These are phyloP conservation scores for Entomobrya proxima DNA, from an alignment of 2,888 invertebrate species.

Conservation along the genomic window DNA sequence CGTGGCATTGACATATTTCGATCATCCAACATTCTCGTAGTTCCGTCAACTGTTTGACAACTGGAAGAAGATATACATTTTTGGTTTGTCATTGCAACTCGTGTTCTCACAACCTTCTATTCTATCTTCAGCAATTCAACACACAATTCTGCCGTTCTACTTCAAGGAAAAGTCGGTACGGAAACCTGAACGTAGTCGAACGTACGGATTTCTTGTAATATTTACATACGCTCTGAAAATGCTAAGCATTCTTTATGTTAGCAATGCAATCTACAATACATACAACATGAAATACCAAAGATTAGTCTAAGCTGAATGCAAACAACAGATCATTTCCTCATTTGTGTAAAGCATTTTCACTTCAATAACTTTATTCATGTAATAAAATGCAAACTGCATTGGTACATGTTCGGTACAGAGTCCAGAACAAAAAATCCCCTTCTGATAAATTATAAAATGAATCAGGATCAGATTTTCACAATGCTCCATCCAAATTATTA, in stretches of 20 bases:
- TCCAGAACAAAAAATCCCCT: no score
- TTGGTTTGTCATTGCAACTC: background rate
- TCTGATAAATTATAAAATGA: no score
- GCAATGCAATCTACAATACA: no score
- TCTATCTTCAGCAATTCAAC: no score
- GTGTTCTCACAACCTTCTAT: no score
- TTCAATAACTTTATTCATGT: no score
- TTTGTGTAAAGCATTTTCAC: no score
- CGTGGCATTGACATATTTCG: constrained; percentile 89
- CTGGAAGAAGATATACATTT: background rate
- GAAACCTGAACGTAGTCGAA: background rate
- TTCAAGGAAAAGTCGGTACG: no score
- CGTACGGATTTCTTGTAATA: background rate
- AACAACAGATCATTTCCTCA: background rate
- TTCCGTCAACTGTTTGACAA: constrained; percentile 77
- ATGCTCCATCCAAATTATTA: constrained; percentile 10
- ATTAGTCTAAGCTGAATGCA: background rate
- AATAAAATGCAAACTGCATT: no score
- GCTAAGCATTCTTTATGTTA: background rate
- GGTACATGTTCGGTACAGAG: no score
- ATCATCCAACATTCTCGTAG: constrained; percentile 78
- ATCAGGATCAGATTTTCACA: background rate
- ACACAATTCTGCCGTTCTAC: no score
- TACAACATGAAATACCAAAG: background rate
- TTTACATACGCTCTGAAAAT: background rate